phyloP scores from a whole-genome alignment of 2,113 vertebrate genomes.

The Chaetodon auriga region DNA sequence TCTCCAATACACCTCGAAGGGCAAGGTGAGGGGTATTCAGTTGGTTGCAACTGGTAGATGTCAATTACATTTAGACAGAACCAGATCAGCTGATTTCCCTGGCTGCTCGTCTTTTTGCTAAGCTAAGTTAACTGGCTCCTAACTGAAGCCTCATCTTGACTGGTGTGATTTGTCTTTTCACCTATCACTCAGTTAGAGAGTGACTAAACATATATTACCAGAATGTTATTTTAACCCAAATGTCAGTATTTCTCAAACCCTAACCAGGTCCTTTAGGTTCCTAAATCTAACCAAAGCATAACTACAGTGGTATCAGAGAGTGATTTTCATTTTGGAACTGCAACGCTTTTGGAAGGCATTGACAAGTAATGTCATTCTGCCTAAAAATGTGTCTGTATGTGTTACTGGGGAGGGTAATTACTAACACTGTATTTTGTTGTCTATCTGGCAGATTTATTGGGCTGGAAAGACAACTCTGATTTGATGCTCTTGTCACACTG shows the following conservation, averaged over 20 bases:
- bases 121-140: background rate
- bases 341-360: background rate
- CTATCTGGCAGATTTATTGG: background rate
- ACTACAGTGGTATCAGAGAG: background rate
- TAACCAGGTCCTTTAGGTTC: background rate
- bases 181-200: too few relatives aligned
- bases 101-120: too few relatives aligned
- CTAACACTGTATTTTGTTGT: too few relatives aligned
- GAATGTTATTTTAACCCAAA: background rate
- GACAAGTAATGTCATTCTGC: background rate
- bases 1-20: too few relatives aligned
- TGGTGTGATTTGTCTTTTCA: too few relatives aligned
- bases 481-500: background rate
- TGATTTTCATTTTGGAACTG: background rate
- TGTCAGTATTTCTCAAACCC: background rate
- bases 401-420: too few relatives aligned
- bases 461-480: background rate
- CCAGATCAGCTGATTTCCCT: too few relatives aligned
- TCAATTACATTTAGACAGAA: too few relatives aligned
- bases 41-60: too few relatives aligned
- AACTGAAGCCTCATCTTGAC: too few relatives aligned
- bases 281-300: background rate
- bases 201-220: background rate
- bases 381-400: too few relatives aligned
- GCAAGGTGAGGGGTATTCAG: too few relatives aligned